Base-by-base conservation (phyloP, 2,113 vertebrate species). In the Acrocephalus arundinaceus region DNA sequence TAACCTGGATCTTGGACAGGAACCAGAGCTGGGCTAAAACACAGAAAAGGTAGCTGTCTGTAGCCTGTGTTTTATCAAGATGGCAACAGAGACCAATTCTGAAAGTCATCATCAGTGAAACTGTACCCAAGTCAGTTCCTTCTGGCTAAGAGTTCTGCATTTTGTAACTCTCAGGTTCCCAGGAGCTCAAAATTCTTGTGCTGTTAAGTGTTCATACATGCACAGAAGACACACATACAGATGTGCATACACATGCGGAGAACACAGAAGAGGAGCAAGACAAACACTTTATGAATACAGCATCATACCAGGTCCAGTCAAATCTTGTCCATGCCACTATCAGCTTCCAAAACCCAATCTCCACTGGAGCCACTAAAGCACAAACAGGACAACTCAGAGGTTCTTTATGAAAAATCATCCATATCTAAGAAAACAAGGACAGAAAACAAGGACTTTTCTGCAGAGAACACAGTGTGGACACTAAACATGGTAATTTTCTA, bases 41-140 rank as follows among this genome's bases (percentile, higher is more conserved):
- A 20, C 5, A 14, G 13, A 66, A 73, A 48, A 43, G 15, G 16
- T 48, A 77, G 70, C 43, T 67, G 22, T 52, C 22, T 37, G 19
- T 19, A 78, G 17, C 31, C n/a, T 59, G 21, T 28, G 41, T 33
- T 28, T 61, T 55, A 66, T 30, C 31, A 33, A 24, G 21, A 48
- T 10, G 54, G 49, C 55, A 49, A 11, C 10, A 59, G 23, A 70
- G 15, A 37, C 25, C 13, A 25, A 25, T 37, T 81, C 33, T 48
- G 43, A 33, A 81, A 49, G n/a, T 15, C 4, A 3, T 23, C 19
- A 46, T 12, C 59, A 43, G 49, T 59, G 27, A 65, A 62, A 77
- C 31, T 14, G 10, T 9, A 31, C 11, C 13, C 0, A 0, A 13
- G 11, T 15, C 27, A n/a, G 31, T 49, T 68, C 31, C 24, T 30